phyloP scores from a whole-genome alignment of 2,797 vertebrate genomes.

The Pseudopleuronectes americanus region DNA sequence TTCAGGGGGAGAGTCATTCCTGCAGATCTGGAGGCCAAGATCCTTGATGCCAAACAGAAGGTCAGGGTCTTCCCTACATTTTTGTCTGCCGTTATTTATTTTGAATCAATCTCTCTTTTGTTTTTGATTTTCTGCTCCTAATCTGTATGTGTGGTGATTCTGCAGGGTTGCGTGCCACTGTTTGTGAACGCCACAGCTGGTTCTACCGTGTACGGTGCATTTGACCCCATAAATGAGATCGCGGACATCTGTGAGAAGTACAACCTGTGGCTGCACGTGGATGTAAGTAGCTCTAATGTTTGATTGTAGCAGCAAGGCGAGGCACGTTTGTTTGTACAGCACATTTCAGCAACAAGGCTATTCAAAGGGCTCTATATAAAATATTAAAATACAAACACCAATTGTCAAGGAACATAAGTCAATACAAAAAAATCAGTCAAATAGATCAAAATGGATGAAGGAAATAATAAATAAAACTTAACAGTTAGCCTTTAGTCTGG shows the following conservation, averaged over 20 bases:
- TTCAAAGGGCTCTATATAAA: no score
- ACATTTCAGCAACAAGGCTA: no score
- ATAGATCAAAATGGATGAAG: no score
- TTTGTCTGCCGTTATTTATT: neutral
- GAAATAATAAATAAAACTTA: no score
- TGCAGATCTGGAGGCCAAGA: constrained; percentile 95
- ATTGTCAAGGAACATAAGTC: no score
- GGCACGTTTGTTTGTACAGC: no score
- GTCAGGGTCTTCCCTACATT: constrained; percentile 66
- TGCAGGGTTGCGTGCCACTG: constrained; percentile 91
- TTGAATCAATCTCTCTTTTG: neutral
- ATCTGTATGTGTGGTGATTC: neutral
- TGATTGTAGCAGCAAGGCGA: no score
- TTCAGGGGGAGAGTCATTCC: constrained; percentile 96
- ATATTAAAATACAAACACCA: no score
- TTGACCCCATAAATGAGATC: constrained; percentile 97
- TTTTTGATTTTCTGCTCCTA: neutral
- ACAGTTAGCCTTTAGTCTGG: no score
- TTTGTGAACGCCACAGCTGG: constrained; percentile 97
- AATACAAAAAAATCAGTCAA: no score
- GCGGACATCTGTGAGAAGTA: constrained; percentile 98
- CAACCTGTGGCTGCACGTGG: constrained; percentile 97
- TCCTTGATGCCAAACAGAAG: constrained; percentile 96
- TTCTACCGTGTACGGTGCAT: constrained; percentile 96
- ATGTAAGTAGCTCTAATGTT: constrained; percentile 82